Conservation (phyloP, 1,140 invertebrate species). For the Armadillidium nasatum region DNA sequence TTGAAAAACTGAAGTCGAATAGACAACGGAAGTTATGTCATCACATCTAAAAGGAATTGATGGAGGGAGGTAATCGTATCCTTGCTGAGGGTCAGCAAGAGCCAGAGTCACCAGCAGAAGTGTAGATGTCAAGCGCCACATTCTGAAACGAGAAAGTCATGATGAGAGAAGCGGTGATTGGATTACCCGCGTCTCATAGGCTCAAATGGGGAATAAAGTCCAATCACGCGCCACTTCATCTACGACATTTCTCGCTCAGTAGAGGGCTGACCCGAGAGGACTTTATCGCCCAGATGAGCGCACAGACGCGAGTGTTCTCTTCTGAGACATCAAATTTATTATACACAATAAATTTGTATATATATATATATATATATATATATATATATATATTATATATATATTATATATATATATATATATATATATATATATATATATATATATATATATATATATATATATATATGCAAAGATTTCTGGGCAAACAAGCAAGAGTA, state of each 20-base stretch:
- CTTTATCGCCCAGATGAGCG: slow-evolving; percentile 4
- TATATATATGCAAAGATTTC: no score
- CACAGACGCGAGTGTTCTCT: not conserved
- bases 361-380: no score
- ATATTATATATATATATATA: no score
- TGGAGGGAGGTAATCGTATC: not conserved
- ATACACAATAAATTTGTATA: no score
- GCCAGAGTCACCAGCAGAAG: not conserved
- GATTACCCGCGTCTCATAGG: slow-evolving; percentile 1
- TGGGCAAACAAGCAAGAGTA: no score
- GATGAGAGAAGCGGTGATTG: not conserved
- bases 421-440: no score
- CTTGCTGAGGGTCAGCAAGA: not conserved
- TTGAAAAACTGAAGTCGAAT: not conserved
- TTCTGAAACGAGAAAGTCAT: not conserved
- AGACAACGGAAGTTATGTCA: not conserved
- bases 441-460: no score
- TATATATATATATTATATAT: no score
- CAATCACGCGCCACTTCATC: not conserved
- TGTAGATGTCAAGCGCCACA: not conserved
- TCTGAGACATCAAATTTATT: no score
- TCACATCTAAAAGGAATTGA: not conserved
- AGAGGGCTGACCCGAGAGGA: slow-evolving; percentile 3
- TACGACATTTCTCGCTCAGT: not conserved
- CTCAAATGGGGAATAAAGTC: not conserved